Conservation (phyloP, 1,140 invertebrate species). For the Calephelis virginiensis region DNA sequence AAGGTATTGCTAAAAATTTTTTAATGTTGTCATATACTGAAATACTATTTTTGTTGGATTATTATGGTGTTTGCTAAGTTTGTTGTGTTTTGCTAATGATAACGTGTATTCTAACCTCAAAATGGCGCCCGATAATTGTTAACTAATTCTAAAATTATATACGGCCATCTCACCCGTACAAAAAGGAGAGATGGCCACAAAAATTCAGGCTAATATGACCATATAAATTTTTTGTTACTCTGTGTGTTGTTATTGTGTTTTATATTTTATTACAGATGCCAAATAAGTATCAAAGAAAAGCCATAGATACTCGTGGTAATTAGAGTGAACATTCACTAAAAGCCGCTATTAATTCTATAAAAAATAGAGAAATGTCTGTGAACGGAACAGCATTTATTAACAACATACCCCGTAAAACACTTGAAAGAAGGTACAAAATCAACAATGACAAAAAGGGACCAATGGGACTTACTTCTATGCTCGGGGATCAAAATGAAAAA, state of each 20-base stretch:
- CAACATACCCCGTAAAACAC: not conserved
- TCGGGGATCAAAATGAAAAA: constrained; percentile 1
- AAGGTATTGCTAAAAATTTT: no score
- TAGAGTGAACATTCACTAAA: not conserved
- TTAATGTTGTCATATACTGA: no score
- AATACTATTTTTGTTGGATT: no score
- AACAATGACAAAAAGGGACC: not conserved
- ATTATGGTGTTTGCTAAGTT: no score
- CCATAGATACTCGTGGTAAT: not conserved
- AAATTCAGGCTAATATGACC: not conserved
- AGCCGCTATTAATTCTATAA: not conserved
- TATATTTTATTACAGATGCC: not conserved
- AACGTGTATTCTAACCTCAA: no score
- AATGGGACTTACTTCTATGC: not conserved
- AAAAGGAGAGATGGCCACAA: not conserved
- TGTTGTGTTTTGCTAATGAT: not conserved
- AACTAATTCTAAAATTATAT: not conserved
- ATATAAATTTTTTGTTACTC: not conserved
- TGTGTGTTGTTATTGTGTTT: not conserved
- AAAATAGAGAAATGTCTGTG: not conserved
- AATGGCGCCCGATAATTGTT: no score
- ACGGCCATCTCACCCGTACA: not conserved
- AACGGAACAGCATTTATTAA: not conserved
- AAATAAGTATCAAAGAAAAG: not conserved
- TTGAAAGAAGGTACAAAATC: not conserved